Conservation (phyloP, 2,797 vertebrate species). For the Paramormyrops hopkinsi region DNA sequence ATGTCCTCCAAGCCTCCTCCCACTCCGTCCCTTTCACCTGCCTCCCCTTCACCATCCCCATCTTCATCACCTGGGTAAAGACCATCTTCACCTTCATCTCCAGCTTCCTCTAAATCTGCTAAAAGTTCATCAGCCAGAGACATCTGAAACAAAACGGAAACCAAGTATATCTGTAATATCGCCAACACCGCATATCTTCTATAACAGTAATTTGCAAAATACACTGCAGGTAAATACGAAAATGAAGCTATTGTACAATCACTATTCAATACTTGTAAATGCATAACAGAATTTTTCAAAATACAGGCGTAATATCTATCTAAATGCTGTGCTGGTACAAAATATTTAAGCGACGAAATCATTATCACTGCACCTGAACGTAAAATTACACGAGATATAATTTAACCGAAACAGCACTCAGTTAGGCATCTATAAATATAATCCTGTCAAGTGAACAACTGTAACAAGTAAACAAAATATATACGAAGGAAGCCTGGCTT, state of each 20-base stretch:
- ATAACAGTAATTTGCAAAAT: background rate
- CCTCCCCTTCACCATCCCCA: constrained; percentile 60
- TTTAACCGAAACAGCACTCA: background rate
- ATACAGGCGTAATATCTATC: background rate
- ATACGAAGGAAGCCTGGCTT: background rate
- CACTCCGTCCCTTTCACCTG: constrained; percentile 31
- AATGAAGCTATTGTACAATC: background rate
- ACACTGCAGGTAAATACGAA: background rate
- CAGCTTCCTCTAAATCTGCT: constrained; percentile 85
- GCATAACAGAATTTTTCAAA: background rate
- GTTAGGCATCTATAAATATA: background rate
- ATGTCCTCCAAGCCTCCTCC: constrained; percentile 72
- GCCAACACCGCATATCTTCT: background rate
- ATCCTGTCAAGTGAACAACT: background rate
- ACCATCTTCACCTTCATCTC: constrained; percentile 61
- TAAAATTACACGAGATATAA: background rate
- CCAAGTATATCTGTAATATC: background rate
- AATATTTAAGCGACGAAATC: background rate
- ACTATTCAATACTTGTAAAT: background rate
- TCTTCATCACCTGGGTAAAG: constrained; percentile 65
- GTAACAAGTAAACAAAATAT: background rate
- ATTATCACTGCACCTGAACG: background rate
- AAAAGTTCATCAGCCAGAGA: constrained; percentile 86
- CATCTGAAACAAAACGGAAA: constrained; percentile 57
- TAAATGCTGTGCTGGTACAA: background rate